Evolutionary conservation across 2,888 invertebrate species (phyloP), one percentile per base, ranked within the genome.

Genomic region (Scaptomyza parva): DNA sequence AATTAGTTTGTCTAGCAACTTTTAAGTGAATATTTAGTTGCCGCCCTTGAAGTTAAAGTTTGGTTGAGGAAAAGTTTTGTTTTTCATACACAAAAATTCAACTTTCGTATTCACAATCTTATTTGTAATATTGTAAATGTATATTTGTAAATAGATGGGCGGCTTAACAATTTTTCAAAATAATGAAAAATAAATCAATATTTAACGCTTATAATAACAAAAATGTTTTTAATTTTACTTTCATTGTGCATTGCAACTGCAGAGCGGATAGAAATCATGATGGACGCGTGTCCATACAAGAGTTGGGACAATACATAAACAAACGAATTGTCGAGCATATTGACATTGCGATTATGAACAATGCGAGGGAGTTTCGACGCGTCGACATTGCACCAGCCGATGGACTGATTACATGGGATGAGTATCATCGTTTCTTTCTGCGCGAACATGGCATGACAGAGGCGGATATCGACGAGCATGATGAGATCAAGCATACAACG

Each of bases 361-460:
- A 95, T 91, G 94, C 94, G 53, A 93, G 93, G 0, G 91, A 95
- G 17, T 96, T 95, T 83, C 93, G 93, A 18, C 91, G 93, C 37
- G 94, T 95, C 41, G 95, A 96, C 81, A 93, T 92, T 44, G 92
- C 93, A 86, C 95, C 95, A 0, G 92, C 93, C 66, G 95, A 96
- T 86, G 92, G 92, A 2, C 70, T 91, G 47, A 93, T 97, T 37
- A 94, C 95, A 0, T 97, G 96, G 96, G 94, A 95, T 63, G 96
- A 97, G 88, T 97, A 96, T 86, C 95, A 96, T 89, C 92, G 93
- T 0, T 95, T 94, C 89, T 96, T 96, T 88, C 90, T 96, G 48
- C 92, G 94, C 63, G 94, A 95, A 30, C 94, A 95, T 70, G 95
- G 96, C 18, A 93, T 95, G 65, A 93, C 94, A 22, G 93, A 94